Evolutionary conservation across 2,888 invertebrate genomes (phyloP), one percentile per base, ranked within the genome.

Genomic region (Lottia gigantea): DNA sequence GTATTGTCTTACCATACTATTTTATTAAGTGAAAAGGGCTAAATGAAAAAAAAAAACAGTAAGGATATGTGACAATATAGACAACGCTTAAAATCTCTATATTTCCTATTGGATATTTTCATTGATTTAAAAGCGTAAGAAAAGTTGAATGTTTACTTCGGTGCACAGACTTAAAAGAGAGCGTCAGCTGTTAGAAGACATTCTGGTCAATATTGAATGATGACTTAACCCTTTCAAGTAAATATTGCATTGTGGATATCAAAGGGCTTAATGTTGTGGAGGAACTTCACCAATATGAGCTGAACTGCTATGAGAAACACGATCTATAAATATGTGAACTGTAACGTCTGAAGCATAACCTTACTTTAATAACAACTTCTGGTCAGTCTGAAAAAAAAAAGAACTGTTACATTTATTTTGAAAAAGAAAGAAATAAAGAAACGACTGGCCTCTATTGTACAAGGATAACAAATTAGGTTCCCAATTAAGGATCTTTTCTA

Each of bases 191-290:
- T 61, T 55, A 64, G 65, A 69, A 69, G 65, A 69, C 69, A 69
- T 64, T 61, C 64, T 31, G 55, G 69, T 63, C 45, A 69, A 69
- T 69, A 69, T 69, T 69, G 64, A 63, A 69, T 55, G 69, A 69
- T 65, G 69, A 69, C 69, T 69, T 69, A 64, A 64, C 49, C 64
- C 65, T 49, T 64, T 64, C 64, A 49, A 64, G 64, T 61, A 69
- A 69, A 69, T 69, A 69, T 64, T 63, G 49, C 55, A 65, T 61
- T 55, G 64, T 55, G 69, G 55, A 69, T 69, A 69, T 69, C 69
- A 69, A 69, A 69, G 69, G n/a, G 64, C 49, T 65, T 64, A 49
- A 47, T 55, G 64, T 55, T 65, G 65, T 49, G 65, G 64, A 45
- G 63, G 55, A 55, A 65, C 49, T 61, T 45, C n/a, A 46, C 46